Evolutionary conservation across 2,888 invertebrate genomes (phyloP), one percentile per base, ranked within the genome.

Genomic region (Lasioglossum figueresi): DNA sequence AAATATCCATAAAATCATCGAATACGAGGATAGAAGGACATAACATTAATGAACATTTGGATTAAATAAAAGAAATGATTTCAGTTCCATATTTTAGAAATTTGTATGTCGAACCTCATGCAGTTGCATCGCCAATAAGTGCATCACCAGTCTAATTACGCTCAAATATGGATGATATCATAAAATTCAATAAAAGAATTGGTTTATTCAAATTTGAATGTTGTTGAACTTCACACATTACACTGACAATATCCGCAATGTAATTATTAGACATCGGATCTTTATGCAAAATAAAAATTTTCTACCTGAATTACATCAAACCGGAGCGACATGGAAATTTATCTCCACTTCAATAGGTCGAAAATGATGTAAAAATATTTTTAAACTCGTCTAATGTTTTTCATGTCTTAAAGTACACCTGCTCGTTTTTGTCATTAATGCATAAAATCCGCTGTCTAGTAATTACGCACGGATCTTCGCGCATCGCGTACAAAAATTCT

Each of bases 1-100:
- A 56, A 56, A 56, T n/a, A n/a, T 56, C n/a, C n/a, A 56, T 56
- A 56, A 56, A n/a, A 56, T 56, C 10, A n/a, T 56, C 1, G 56
- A n/a, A 56, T 12, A 12, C 12, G n/a, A 12, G 4, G 56, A 4
- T n/a, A 4, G n/a, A 56, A 56, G n/a, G 4, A 12, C 56, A n/a
- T 52, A 23, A 23, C 2, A 10, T 56, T 56, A 56, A 56, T 56
- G 52, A 56, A 10, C n/a, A n/a, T n/a, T 0, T 10, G n/a, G n/a
- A 56, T 23, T 56, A n/a, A n/a, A 56, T 56, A 56, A n/a, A 56
- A n/a, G 52, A n/a, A 56, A n/a, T 56, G n/a, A n/a, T n/a, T 56
- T 10, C 52, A 23, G 23, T 52, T 19, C 10, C n/a, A n/a, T 52
- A 56, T 56, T 56, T 56, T 56, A 8, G 10, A n/a, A 10, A n/a